These are phyloP conservation scores for Riparia riparia DNA, from an alignment of 2,113 vertebrate genomes.

Conservation along the genomic window DNA sequence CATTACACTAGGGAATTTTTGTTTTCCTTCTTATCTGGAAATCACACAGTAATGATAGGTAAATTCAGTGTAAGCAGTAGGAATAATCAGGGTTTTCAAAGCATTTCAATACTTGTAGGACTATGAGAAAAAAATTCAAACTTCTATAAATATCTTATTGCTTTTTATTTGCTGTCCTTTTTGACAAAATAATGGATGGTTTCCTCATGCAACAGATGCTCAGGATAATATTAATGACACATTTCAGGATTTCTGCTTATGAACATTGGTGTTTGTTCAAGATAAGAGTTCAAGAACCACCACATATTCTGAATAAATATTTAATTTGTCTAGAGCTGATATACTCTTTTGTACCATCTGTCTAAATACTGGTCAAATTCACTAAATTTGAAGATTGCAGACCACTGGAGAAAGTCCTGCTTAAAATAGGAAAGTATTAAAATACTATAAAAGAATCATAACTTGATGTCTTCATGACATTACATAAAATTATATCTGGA, in stretches of 20 bases:
- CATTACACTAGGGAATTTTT: slow-evolving; percentile 33
- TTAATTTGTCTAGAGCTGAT: not conserved
- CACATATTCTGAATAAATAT: not conserved
- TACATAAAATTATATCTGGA: not conserved
- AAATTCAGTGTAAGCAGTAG: slow-evolving; percentile 24
- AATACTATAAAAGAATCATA: not conserved
- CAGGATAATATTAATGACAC: not conserved
- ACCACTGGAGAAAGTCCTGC: not conserved
- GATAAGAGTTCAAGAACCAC: not conserved
- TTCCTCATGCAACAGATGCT: not conserved
- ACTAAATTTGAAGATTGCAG: not conserved
- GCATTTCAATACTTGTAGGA: not conserved
- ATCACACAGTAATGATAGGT: slow-evolving; percentile 26
- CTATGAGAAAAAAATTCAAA: not conserved
- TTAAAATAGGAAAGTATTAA: not conserved
- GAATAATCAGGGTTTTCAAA: slow-evolving; percentile 37
- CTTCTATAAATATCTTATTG: slow-evolving; percentile 11
- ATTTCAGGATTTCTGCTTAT: not conserved
- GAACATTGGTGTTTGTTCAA: not conserved
- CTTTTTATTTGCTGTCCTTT: not conserved
- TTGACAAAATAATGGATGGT: not conserved
- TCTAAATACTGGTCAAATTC: not conserved
- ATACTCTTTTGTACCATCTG: not conserved
- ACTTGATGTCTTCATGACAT: not conserved
- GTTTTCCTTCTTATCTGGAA: slow-evolving; percentile 64